These are phyloP conservation scores for Corythoichthys intestinalis DNA, from an alignment of 2,113 vertebrate genomes.

Conservation along the genomic window DNA sequence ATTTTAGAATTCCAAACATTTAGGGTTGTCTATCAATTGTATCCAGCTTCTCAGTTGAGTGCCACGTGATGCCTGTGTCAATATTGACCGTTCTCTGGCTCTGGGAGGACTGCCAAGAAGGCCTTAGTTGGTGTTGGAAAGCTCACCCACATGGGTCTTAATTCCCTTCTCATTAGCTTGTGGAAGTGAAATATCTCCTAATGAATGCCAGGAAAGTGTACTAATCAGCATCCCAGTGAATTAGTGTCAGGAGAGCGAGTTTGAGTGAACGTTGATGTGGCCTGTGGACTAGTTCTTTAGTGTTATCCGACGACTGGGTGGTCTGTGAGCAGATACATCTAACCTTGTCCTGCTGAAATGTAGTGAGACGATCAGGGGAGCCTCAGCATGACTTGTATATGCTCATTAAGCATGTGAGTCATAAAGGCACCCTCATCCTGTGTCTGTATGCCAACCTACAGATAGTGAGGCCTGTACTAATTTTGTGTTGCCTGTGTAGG, in stretches of 20 bases:
- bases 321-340: slow-evolving; percentile 47
- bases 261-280: slow-evolving; percentile 12
- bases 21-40: slow-evolving; percentile 1
- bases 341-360: slow-evolving; percentile 28
- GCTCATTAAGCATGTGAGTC: slow-evolving; percentile 40
- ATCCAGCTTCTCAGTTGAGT: neutral
- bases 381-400: slow-evolving; percentile 42
- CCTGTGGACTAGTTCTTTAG: neutral
- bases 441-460: slow-evolving; percentile 26
- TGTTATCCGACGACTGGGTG: slow-evolving; percentile 22
- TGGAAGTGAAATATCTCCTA: slow-evolving; percentile 16
- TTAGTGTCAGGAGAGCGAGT: slow-evolving; percentile 22
- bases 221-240: slow-evolving; percentile 27
- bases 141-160: neutral
- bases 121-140: slow-evolving; percentile 3
- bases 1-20: neutral
- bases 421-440: slow-evolving; percentile 23
- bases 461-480: slow-evolving; percentile 4
- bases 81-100: slow-evolving; percentile 16
- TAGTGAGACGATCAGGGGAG: slow-evolving; percentile 34
- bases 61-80: slow-evolving; percentile 11
- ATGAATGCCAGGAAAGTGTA: slow-evolving; percentile 31
- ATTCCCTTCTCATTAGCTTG: slow-evolving; percentile 23
- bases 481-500: slow-evolving; percentile 8
- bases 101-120: slow-evolving; percentile 3